Evolutionary conservation across 2,113 vertebrate species (phyloP).

Genomic region (Pelvicachromis taeniatus): DNA sequence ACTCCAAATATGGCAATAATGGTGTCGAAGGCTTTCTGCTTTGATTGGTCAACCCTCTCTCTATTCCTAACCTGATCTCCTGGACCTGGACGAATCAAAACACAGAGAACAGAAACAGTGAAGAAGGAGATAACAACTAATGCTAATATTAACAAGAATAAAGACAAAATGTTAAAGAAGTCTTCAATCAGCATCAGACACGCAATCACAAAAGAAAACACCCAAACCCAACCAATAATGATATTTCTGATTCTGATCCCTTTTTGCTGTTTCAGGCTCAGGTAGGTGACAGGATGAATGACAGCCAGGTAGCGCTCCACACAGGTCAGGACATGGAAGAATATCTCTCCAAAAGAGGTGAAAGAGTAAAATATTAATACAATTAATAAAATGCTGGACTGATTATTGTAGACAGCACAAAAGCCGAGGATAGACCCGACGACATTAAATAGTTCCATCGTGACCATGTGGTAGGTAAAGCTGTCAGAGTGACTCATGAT

Average conservation of each 20-base stretch:
- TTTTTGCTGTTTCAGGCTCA: not conserved
- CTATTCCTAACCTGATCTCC: not conserved
- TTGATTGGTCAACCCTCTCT: not conserved
- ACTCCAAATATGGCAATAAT: not conserved
- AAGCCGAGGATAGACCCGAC: not conserved
- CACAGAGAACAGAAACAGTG: not conserved
- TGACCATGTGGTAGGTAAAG: not conserved
- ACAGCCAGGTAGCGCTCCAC: not conserved
- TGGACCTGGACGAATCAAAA: not conserved
- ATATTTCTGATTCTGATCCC: not conserved
- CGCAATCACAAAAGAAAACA: not conserved
- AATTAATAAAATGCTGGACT: accelerated
- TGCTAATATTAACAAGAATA: not conserved
- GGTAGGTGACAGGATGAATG: not conserved
- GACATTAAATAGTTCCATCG: not conserved
- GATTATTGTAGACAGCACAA: not conserved
- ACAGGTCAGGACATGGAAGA: not conserved
- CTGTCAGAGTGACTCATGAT: not conserved
- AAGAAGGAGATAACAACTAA: not conserved
- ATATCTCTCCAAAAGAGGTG: not conserved
- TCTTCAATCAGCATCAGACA: not conserved
- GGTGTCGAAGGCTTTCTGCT: not conserved
- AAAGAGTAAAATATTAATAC: not conserved
- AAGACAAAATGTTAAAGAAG: not conserved
- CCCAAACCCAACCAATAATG: not conserved